Evolutionary conservation across 2,797 vertebrate genomes (phyloP).

Genomic region (Muscicapa comitata): DNA sequence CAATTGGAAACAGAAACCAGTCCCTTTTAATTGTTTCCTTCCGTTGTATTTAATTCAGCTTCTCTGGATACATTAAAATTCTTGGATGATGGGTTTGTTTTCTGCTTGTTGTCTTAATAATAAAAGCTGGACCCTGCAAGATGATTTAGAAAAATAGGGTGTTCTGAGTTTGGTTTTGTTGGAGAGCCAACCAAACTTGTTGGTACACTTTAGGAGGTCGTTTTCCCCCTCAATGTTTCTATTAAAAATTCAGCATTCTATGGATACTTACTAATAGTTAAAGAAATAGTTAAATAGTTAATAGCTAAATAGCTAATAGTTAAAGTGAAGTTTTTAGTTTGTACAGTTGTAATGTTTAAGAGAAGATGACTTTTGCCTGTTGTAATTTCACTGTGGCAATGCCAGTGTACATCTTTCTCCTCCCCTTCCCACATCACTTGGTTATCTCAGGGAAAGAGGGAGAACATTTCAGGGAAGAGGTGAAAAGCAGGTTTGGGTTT

Average conservation of each 20-base stretch:
- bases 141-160: background rate
- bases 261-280: background rate
- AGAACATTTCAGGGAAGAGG: background rate
- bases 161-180: background rate
- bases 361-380: background rate
- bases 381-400: background rate
- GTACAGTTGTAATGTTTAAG: background rate
- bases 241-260: background rate
- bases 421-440: background rate
- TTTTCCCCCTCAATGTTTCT: fast-evolving
- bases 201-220: background rate
- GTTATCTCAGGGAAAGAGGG: background rate
- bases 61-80: constrained; percentile 43
- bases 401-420: background rate
- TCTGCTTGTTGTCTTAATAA: constrained; percentile 35
- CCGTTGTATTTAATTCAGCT: constrained; percentile 57
- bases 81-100: constrained; percentile 47
- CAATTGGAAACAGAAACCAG: constrained; percentile 57
- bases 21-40: constrained; percentile 69
- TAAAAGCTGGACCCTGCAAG: constrained; percentile 23
- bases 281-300: background rate
- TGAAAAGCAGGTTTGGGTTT: background rate
- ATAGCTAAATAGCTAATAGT: background rate
- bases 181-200: background rate
- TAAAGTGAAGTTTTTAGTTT: background rate